Evolutionary conservation across 2,113 vertebrate genomes (phyloP).

Genomic region (Neolamprologus hecqui): DNA sequence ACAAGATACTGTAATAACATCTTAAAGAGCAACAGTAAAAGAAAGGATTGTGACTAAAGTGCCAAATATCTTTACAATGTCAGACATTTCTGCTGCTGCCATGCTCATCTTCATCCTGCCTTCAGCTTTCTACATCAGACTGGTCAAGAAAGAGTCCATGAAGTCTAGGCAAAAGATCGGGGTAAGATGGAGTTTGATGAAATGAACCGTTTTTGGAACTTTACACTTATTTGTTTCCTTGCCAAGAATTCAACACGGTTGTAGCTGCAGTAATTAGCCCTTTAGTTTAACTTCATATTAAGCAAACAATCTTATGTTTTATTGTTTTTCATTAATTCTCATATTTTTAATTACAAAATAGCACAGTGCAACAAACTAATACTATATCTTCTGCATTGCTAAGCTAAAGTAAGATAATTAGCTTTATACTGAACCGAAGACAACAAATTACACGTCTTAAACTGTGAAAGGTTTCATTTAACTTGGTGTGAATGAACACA

Average conservation of each 20-base stretch:
- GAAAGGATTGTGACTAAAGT: not conserved
- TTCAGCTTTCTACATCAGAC: slow-evolving; percentile 94
- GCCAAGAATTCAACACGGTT: accelerated
- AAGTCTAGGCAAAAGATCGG: slow-evolving; percentile 92
- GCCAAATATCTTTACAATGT: accelerated
- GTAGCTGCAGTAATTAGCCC: not conserved
- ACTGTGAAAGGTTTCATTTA: not conserved
- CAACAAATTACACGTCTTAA: accelerated
- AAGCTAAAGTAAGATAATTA: too few species aligned
- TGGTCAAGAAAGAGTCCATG: slow-evolving; percentile 94
- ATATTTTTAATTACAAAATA: not conserved
- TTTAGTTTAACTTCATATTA: not conserved
- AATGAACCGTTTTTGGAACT: not conserved
- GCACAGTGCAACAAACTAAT: not conserved
- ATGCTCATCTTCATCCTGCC: slow-evolving; percentile 92
- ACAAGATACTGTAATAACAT: too few species aligned
- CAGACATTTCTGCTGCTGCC: accelerated
- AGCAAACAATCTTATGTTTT: not conserved
- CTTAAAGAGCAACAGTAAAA: not conserved
- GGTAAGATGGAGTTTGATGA: slow-evolving; percentile 66
- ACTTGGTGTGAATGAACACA: not conserved
- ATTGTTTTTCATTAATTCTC: not conserved
- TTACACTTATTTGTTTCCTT: not conserved
- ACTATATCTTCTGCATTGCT: too few species aligned
- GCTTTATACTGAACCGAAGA: not conserved